Evolutionary conservation across 23 tunicate species (phyloP).

Genomic region (Corella eumyota): DNA sequence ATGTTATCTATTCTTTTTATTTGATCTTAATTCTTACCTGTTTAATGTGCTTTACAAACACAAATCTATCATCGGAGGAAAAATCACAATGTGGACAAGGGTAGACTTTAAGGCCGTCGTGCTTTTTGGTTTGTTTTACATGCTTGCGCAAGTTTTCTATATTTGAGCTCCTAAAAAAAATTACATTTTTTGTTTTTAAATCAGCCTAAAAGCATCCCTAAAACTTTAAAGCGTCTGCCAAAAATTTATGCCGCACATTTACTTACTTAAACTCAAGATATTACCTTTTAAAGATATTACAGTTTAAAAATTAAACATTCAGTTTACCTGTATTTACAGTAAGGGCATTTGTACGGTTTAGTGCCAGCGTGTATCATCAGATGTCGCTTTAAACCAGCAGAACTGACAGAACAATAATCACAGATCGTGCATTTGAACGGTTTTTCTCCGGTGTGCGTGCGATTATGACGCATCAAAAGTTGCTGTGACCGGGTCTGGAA

Average conservation of each 20-base stretch:
- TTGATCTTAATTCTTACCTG: constrained; percentile 21
- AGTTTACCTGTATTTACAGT: constrained; percentile 58
- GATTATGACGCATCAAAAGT: constrained; percentile 33
- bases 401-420: constrained; percentile 9
- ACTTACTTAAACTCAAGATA: no score
- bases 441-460: constrained; percentile 42
- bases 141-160: constrained; percentile 82
- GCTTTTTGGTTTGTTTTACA: constrained; percentile 53
- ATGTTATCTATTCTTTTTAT: not conserved
- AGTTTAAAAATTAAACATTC: not conserved
- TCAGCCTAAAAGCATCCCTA: no score
- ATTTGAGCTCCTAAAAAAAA: constrained; percentile 44
- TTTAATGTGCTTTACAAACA: constrained; percentile 46
- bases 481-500: constrained; percentile 39
- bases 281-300: no score
- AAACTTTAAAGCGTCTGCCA: no score
- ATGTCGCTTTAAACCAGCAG: constrained; percentile 64
- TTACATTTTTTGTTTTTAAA: constrained; percentile 1
- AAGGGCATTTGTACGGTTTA: constrained; percentile 79
- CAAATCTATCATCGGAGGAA: constrained; percentile 38
- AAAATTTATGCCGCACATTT: no score
- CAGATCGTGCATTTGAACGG: constrained; percentile 47
- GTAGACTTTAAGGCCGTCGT: constrained; percentile 57
- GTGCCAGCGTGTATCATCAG: constrained; percentile 39
- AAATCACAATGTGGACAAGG: constrained; percentile 58